Conservation (phyloP, 2,797 vertebrate species). For the Myioborus miniatus region DNA sequence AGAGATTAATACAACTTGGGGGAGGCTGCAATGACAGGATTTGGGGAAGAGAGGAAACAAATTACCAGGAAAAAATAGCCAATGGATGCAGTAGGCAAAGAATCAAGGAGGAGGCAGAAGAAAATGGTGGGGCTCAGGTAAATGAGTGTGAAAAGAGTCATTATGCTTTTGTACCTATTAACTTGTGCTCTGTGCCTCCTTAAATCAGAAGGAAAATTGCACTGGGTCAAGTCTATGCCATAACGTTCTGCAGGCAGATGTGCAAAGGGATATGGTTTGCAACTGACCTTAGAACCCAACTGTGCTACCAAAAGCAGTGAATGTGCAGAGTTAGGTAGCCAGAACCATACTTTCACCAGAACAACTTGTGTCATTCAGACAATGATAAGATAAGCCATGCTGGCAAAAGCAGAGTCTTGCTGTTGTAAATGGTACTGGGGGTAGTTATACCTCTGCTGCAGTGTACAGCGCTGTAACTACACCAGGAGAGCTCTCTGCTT, state of each 20-base stretch:
- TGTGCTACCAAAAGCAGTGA: neutral
- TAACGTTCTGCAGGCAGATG: neutral
- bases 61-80: neutral
- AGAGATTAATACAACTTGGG: slow-evolving; percentile 8
- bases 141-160: neutral
- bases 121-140: neutral
- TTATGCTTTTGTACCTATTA: neutral
- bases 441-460: neutral
- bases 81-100: neutral
- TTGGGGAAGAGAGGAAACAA: neutral
- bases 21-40: neutral
- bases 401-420: neutral
- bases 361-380: neutral
- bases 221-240: neutral
- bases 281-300: neutral
- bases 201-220: neutral
- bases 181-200: neutral
- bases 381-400: neutral
- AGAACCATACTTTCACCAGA: neutral
- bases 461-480: accelerated
- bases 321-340: neutral
- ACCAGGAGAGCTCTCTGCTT: neutral
- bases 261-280: neutral
- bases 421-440: neutral
- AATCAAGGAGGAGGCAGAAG: neutral